phyloP scores from a whole-genome alignment of 2,888 invertebrate genomes.

The Caenorhabditis sinica region DNA sequence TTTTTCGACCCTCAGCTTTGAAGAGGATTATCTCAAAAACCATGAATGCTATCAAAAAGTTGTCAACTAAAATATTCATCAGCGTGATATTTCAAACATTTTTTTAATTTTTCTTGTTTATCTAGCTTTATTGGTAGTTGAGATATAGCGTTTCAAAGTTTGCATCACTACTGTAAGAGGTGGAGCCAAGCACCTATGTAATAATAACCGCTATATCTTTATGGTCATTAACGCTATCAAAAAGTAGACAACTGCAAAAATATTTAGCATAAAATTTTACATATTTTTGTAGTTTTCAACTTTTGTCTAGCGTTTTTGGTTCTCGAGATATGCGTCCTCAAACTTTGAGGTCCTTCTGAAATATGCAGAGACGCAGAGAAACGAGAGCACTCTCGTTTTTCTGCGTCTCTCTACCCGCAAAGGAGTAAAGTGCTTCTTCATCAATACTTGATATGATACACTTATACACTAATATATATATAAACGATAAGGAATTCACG shows the following conservation, averaged over 20 bases:
- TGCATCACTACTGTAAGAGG: too few relatives aligned
- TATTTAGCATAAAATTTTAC: neutral
- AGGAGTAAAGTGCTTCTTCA: conserved; percentile 8
- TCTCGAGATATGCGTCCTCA: neutral
- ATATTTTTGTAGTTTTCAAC: neutral
- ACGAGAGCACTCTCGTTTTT: neutral
- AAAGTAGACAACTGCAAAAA: neutral
- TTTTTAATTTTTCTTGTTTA: neutral
- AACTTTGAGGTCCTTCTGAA: neutral
- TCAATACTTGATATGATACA: conserved; percentile 8
- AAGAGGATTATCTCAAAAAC: neutral
- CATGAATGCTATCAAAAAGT: neutral
- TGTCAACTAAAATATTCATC: neutral
- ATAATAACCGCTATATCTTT: too few relatives aligned
- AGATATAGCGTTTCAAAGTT: too few relatives aligned
- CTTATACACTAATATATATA: neutral
- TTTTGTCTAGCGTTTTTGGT: neutral
- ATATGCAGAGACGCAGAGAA: neutral
- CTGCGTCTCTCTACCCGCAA: neutral
- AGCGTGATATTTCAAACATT: too few relatives aligned
- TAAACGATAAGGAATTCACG: conserved; percentile 15
- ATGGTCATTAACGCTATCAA: too few relatives aligned
- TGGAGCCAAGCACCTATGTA: too few relatives aligned
- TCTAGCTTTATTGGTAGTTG: neutral
- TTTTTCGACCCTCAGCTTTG: neutral